phyloP scores from a whole-genome alignment of 1,140 invertebrate species.

The Amphibalanus amphitrite region DNA sequence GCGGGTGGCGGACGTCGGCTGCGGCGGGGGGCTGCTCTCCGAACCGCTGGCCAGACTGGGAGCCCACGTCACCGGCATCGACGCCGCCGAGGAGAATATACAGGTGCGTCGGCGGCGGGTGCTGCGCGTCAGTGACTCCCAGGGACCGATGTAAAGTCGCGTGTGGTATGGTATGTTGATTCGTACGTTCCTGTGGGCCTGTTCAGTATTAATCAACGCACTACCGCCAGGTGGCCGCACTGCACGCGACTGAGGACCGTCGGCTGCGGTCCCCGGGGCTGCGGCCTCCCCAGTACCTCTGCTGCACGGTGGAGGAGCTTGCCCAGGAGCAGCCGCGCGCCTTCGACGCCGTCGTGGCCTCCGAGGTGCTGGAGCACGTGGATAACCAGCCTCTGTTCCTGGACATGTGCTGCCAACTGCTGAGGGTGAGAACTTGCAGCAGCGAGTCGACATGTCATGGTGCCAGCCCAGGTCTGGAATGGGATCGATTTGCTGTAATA shows the following conservation, averaged over 20 bases:
- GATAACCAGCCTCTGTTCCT: conserved; percentile 55
- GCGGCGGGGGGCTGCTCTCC: conserved; percentile 66
- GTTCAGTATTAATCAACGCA: no score
- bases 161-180: no score
- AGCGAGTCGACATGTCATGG: no score
- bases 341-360: conserved; percentile 70
- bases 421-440: conserved; percentile 36
- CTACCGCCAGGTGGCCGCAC: neutral
- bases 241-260: neutral
- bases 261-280: neutral
- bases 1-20: conserved; percentile 67
- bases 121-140: no score
- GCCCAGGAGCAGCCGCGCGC: conserved; percentile 16
- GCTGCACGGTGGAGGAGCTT: conserved; percentile 38
- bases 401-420: conserved; percentile 41
- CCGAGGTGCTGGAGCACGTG: conserved; percentile 89
- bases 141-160: no score
- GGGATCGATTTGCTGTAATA: no score
- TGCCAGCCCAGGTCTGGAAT: no score
- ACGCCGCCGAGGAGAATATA: conserved; percentile 52
- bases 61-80: conserved; percentile 63
- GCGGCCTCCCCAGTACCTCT: conserved; percentile 20
- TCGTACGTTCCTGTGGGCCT: conserved; percentile 36
- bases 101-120: conserved; percentile 25
- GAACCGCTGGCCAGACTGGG: conserved; percentile 52